Conservation (phyloP, 1,140 invertebrate species). For the Drosophila pachea region DNA sequence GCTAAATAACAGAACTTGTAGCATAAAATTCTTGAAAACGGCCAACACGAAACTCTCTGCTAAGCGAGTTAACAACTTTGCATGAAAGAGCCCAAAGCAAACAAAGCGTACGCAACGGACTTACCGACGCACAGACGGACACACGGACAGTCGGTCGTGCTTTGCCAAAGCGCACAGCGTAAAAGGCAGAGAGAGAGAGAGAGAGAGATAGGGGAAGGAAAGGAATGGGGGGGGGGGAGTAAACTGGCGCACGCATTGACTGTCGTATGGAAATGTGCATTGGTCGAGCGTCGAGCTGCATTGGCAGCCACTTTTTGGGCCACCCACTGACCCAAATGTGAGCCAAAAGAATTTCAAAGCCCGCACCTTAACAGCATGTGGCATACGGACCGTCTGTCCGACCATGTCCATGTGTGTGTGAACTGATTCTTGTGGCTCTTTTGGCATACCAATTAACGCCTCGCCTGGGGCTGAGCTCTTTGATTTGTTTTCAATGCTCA, state of each 20-base stretch:
- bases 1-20: constrained; percentile 70
- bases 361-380: constrained; percentile 25
- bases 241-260: constrained; percentile 22
- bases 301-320: constrained; percentile 45
- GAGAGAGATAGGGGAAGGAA: neutral
- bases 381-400: too few relatives aligned
- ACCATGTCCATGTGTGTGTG: neutral
- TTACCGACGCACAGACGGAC: constrained; percentile 3
- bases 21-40: constrained; percentile 44
- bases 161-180: too few relatives aligned
- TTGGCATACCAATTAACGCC: constrained; percentile 63
- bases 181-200: too few relatives aligned
- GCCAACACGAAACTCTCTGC: constrained; percentile 41
- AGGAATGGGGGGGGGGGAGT: neutral
- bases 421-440: constrained; percentile 7
- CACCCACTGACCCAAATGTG: constrained; percentile 66
- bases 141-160: neutral
- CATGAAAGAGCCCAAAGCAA: constrained; percentile 66
- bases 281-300: constrained; percentile 36
- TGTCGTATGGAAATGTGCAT: constrained; percentile 54
- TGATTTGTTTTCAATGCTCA: constrained; percentile 40
- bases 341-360: constrained; percentile 57
- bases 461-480: constrained; percentile 24
- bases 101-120: constrained; percentile 54
- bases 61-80: constrained; percentile 75